These are phyloP conservation scores for Lasioglossum zephyrum DNA, from an alignment of 2,888 invertebrate genomes.

Conservation along the genomic window DNA sequence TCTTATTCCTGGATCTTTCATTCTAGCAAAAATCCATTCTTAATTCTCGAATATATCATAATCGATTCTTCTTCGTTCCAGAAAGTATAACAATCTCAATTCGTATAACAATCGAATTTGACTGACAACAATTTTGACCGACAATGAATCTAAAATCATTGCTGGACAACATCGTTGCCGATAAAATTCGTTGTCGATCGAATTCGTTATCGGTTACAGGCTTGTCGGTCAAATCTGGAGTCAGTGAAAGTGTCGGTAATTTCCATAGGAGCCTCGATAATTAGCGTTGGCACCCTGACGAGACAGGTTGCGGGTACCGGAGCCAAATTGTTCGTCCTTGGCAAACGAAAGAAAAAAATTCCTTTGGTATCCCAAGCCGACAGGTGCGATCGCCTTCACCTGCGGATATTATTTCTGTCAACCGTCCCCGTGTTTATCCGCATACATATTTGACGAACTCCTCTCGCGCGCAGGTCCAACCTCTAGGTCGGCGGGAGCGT, in stretches of 20 bases:
- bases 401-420: slow-evolving; percentile 77
- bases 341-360: slow-evolving; percentile 28
- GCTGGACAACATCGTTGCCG: too few relatives aligned
- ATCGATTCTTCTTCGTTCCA: too few relatives aligned
- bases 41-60: too few relatives aligned
- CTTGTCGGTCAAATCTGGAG: too few relatives aligned
- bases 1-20: background rate
- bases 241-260: too few relatives aligned
- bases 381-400: slow-evolving; percentile 70
- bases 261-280: background rate
- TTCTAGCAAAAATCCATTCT: background rate
- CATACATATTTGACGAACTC: slow-evolving; percentile 75
- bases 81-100: too few relatives aligned
- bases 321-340: background rate
- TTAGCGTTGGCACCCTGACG: background rate
- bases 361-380: slow-evolving; percentile 33
- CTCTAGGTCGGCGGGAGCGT: slow-evolving; percentile 57
- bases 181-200: too few relatives aligned
- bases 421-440: slow-evolving; percentile 75
- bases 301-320: slow-evolving; percentile 5
- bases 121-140: too few relatives aligned
- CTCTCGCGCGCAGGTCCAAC: slow-evolving; percentile 55
- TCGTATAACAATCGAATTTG: too few relatives aligned
- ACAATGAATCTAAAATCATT: too few relatives aligned
- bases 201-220: too few relatives aligned